Percentiles rank a stretch among this genome's conserved stretches.
Evolutionary conservation across 2,888 invertebrate genomes (phyloP).

Genomic region (Chaetoderma sp.): DNA sequence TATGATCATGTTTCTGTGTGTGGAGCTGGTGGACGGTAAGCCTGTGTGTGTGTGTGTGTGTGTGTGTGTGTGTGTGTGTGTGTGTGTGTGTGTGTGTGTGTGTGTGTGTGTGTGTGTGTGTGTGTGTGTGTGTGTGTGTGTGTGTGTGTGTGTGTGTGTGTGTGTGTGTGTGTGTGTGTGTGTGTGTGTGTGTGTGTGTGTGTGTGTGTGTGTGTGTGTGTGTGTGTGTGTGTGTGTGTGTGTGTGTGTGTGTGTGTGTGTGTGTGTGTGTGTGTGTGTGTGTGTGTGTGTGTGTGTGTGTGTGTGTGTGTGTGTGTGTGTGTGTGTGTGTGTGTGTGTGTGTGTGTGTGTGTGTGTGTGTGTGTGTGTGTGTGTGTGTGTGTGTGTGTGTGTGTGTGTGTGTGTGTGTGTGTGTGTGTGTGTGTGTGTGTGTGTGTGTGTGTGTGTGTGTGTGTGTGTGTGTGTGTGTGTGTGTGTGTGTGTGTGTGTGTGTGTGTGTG

Average conservation of each 20-base stretch:
- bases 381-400: too few relatives aligned
- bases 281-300: constrained; percentile 6
- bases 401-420: too few relatives aligned
- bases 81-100: neutral
- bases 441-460: too few relatives aligned
- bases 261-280: constrained; percentile 16
- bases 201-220: constrained; percentile 3
- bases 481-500: too few relatives aligned
- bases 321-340: constrained; percentile 14
- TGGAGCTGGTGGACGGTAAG: too few relatives aligned
- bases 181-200: constrained; percentile 4
- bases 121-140: constrained; percentile 15
- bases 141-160: constrained; percentile 11
- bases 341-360: too few relatives aligned
- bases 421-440: too few relatives aligned
- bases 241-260: constrained; percentile 22
- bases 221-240: constrained; percentile 9
- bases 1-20: too few relatives aligned
- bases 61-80: constrained; percentile 9
- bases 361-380: too few relatives aligned
- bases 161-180: constrained; percentile 14
- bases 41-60: constrained; percentile 32
- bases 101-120: constrained; percentile 14
- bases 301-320: constrained; percentile 1
- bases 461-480: too few relatives aligned